These are phyloP conservation scores for Notarius quadriscutis DNA, from an alignment of 2,113 vertebrate genomes.

Conservation along the genomic window DNA sequence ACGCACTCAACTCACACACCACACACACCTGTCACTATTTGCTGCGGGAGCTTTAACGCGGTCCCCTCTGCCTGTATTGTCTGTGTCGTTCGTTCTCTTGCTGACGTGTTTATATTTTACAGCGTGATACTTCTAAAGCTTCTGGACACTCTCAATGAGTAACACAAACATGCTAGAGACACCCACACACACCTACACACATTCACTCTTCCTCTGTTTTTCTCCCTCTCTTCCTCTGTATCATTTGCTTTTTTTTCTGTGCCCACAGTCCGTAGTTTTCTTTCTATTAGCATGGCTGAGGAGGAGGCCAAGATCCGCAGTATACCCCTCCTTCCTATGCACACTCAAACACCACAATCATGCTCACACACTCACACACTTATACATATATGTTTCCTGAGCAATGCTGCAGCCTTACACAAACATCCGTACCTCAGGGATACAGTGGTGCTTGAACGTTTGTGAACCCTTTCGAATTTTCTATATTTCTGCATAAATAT, in stretches of 20 bases:
- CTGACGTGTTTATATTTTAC: too few species aligned
- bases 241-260: neutral
- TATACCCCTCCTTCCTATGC: constrained; percentile 24
- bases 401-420: constrained; percentile 19
- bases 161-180: constrained; percentile 13
- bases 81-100: neutral
- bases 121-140: neutral
- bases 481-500: too few species aligned
- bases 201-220: neutral
- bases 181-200: constrained; percentile 36
- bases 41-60: neutral
- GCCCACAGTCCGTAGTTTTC: constrained; percentile 9
- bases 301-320: constrained; percentile 30
- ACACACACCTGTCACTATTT: neutral
- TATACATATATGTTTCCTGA: constrained; percentile 11
- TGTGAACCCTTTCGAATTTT: too few species aligned
- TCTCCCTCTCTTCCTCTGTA: neutral
- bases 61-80: neutral
- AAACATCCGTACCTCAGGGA: constrained; percentile 18
- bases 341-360: constrained; percentile 27
- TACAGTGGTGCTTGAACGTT: neutral
- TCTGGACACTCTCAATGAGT: neutral
- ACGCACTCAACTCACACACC: neutral
- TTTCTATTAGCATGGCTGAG: neutral
- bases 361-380: constrained; percentile 13